Base-by-base conservation (phyloP, 2,888 invertebrate genomes). In the Erpobdella octoculata region DNA sequence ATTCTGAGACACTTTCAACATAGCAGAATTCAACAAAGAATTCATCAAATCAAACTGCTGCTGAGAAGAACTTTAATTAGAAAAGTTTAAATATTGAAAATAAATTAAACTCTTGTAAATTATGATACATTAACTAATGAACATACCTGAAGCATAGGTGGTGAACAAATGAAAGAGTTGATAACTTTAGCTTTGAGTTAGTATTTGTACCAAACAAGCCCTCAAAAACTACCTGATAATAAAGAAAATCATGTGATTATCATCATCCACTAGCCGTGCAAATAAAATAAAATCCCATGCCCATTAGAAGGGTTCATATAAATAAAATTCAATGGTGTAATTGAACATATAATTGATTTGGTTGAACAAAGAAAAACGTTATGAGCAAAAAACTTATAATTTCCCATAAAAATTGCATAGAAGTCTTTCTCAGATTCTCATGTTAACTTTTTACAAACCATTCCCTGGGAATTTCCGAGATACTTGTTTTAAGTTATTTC, bases 151-250 rank as follows among this genome's bases (percentile, higher is more conserved):
- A 87, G 62, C 92, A 89, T 64, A 93, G 87, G 78, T 91, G 90
- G 72, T 89, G 87, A 15, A 91, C 87, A 83, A 91, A 92, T 82
- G 90, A 89, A 18, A 94, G 85, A 0, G 92, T 90, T 82, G 90
- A 85, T 6, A 88, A 88, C 78, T 91, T 90, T 73, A 94, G 86
- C 77, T 91, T 89, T 0, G 89, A 86, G 83, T 92, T 93, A 0
- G 92, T 91, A 78, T 89, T 90, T 3, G 86, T 87, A 36, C 92
- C 92, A 82, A 90, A 92, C 15, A 94, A 84, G 2, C 91, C 90
- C 77, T 93, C 92, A 83, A 93, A 93, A 70, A 93, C 89, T 48
- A 91, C 88, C 90, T 88, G 83, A 58, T 80, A 79, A 28, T 74
- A 73, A n/a, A n/a, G n/a, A n/a, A n/a, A n/a, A n/a, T n/a, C n/a